These are phyloP conservation scores for Callitettix versicolor DNA, from an alignment of 1,140 invertebrate genomes.

Conservation along the genomic window DNA sequence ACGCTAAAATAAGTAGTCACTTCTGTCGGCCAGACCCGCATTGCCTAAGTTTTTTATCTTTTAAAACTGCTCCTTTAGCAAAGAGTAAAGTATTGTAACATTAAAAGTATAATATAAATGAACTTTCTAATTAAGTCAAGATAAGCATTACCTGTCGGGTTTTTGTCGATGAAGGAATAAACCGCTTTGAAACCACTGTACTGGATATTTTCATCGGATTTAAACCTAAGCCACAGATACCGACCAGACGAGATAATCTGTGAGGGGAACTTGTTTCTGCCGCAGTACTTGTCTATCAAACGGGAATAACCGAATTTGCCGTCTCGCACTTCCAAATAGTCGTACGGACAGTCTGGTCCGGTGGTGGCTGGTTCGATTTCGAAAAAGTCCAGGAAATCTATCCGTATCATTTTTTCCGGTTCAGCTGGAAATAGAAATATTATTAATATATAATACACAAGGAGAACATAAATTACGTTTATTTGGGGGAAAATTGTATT, in stretches of 20 bases:
- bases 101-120: too few relatives aligned
- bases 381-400: constrained; percentile 75
- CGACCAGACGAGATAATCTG: constrained; percentile 61
- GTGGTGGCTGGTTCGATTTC: constrained; percentile 53
- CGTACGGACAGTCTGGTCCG: constrained; percentile 54
- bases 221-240: constrained; percentile 73
- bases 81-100: too few relatives aligned
- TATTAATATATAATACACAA: too few relatives aligned
- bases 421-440: constrained; percentile 52
- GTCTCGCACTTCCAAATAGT: constrained; percentile 72
- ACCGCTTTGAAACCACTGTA: constrained; percentile 73
- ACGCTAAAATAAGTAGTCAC: too few relatives aligned
- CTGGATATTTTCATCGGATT: constrained; percentile 72
- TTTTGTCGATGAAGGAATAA: constrained; percentile 50
- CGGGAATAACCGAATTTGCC: constrained; percentile 74
- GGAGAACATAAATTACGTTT: too few relatives aligned
- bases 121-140: too few relatives aligned
- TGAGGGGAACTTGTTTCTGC: constrained; percentile 56
- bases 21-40: too few relatives aligned
- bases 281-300: constrained; percentile 55
- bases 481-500: too few relatives aligned
- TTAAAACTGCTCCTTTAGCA: too few relatives aligned
- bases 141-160: too few relatives aligned
- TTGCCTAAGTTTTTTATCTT: too few relatives aligned
- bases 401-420: constrained; percentile 53